Conservation (phyloP, 2,888 invertebrate species). For the Trichopoda pennipes region DNA sequence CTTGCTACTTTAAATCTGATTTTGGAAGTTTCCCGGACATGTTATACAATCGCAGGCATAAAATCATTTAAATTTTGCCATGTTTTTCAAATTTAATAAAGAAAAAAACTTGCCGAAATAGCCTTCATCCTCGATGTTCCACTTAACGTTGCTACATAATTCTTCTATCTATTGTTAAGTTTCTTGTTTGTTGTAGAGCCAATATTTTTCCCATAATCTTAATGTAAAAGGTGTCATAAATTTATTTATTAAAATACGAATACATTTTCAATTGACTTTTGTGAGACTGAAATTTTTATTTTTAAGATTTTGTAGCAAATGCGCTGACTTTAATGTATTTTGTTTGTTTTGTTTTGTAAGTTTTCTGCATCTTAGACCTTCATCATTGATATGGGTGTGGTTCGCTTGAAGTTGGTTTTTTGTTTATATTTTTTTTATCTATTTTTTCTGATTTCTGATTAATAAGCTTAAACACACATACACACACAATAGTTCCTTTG, state of each 20-base stretch:
- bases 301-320: constrained; percentile 9
- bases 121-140: constrained; percentile 6
- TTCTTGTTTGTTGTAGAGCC: not conserved
- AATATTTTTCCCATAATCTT: constrained; percentile 20
- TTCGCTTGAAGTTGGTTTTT: constrained; percentile 25
- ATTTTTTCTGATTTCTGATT: constrained; percentile 18
- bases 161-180: no score
- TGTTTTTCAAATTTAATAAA: no score
- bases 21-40: no score
- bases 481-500: constrained; percentile 40
- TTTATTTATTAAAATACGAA: constrained; percentile 59
- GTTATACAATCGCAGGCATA: no score
- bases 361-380: constrained; percentile 44
- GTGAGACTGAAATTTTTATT: not conserved
- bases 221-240: constrained; percentile 50
- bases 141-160: not conserved
- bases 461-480: not conserved
- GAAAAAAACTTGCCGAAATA: constrained; percentile 6
- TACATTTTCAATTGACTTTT: constrained; percentile 36
- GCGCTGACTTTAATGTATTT: constrained; percentile 13
- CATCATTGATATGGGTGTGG: constrained; percentile 58
- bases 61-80: no score
- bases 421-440: constrained; percentile 14
- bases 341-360: constrained; percentile 27
- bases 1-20: no score